A percentile compares a stretch with the other conserved stretches of the same genome.
Evolutionary conservation across 92 coral and sea anemone genomes (phyloP).

Genomic region (Porites cylindrica): DNA sequence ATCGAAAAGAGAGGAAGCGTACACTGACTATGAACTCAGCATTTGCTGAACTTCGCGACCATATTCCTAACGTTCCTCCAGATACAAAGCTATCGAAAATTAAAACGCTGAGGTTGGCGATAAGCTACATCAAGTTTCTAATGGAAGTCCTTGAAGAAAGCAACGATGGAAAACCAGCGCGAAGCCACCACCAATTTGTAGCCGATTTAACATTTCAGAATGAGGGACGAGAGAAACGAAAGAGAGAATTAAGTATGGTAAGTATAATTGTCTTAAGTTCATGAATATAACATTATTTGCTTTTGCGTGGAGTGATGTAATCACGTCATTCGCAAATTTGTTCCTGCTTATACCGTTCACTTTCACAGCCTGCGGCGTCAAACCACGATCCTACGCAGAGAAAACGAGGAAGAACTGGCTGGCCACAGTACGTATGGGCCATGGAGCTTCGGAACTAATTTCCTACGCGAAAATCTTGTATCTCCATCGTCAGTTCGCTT

Average conservation of each 20-base stretch:
- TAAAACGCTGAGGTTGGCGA: conserved; percentile 94
- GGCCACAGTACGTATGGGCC: conserved; percentile 99
- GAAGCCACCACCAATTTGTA: conserved; percentile 85
- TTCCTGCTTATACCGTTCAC: conserved; percentile 2
- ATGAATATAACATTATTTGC: neutral
- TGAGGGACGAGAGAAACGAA: conserved; percentile 80
- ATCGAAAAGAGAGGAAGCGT: conserved; percentile 95
- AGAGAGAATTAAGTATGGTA: conserved; percentile 63
- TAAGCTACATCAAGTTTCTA: conserved; percentile 93
- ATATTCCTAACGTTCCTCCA: conserved; percentile 96
- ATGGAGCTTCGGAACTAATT: conserved; percentile 82
- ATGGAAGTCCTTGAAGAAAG: conserved; percentile 91
- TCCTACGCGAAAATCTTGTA: neutral
- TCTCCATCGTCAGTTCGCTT: neutral
- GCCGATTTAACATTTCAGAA: conserved; percentile 88
- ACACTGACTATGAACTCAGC: conserved; percentile 96
- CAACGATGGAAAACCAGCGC: conserved; percentile 81
- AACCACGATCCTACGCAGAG: conserved; percentile 75
- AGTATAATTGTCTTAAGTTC: conserved; percentile 22
- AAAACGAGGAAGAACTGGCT: conserved; percentile 98
- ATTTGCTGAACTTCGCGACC: conserved; percentile 93
- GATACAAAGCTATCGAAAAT: conserved; percentile 98
- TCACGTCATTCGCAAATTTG: neutral
- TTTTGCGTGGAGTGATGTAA: neutral
- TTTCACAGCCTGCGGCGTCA: conserved; percentile 15